phyloP scores from a whole-genome alignment of 2,113 vertebrate genomes.

The Hypanus sabinus region DNA sequence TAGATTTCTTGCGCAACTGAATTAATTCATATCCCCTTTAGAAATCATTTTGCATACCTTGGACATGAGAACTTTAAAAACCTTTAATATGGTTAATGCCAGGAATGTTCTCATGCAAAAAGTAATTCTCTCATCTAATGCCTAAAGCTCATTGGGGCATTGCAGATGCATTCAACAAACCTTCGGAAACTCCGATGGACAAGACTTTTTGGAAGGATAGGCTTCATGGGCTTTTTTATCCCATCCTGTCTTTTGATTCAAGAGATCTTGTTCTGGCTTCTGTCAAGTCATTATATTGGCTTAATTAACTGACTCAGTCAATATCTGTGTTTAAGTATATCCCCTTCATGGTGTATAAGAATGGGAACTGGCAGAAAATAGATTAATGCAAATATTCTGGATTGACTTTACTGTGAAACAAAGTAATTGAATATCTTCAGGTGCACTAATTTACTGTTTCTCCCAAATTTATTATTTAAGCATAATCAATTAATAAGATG shows the following conservation, averaged over 20 bases:
- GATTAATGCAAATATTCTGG: neutral
- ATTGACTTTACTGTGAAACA: neutral
- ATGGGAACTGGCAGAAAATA: slow-evolving; percentile 9
- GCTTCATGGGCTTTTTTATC: neutral
- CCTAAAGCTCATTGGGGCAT: neutral
- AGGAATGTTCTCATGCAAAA: neutral
- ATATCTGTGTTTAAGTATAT: neutral
- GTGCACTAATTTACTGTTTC: neutral
- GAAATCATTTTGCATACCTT: neutral
- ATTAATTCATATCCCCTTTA: neutral
- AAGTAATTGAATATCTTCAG: neutral
- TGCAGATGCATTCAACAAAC: neutral
- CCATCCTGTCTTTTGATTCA: neutral
- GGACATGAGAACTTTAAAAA: neutral
- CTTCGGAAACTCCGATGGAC: neutral
- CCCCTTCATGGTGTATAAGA: neutral
- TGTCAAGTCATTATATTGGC: neutral
- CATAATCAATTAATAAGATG: neutral
- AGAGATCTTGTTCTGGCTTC: neutral
- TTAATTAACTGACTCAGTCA: no score
- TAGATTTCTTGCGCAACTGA: neutral
- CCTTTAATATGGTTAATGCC: neutral
- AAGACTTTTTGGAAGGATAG: neutral
- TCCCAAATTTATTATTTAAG: neutral
- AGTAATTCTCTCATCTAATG: neutral